Percentiles rank a stretch among this genome's conserved stretches.
phyloP scores from a whole-genome alignment of 2,888 invertebrate genomes.

The Limulus polyphemus region DNA sequence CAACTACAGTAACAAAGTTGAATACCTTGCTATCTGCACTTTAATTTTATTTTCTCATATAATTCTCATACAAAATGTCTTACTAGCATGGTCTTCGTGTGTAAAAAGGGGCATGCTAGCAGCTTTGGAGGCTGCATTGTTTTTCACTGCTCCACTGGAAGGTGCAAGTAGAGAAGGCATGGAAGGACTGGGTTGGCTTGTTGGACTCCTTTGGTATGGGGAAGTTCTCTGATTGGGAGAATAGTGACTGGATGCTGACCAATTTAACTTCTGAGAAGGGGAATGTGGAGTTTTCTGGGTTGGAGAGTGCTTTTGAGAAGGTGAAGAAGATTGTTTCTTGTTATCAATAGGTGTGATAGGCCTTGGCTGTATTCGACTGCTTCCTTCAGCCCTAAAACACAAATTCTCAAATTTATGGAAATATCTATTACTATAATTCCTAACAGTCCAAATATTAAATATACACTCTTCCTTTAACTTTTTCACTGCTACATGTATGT shows the following conservation, averaged over 20 bases:
- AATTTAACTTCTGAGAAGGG: neutral
- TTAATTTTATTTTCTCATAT: too few relatives aligned
- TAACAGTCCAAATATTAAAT: too few relatives aligned
- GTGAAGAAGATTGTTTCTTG: slow-evolving; percentile 24
- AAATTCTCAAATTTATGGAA: neutral
- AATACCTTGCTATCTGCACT: too few relatives aligned
- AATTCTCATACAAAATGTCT: too few relatives aligned
- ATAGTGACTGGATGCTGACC: slow-evolving; percentile 54
- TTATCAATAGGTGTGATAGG: slow-evolving; percentile 24
- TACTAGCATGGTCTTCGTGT: too few relatives aligned
- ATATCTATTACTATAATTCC: too few relatives aligned
- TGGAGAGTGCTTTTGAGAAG: slow-evolving; percentile 18
- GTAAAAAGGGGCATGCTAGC: too few relatives aligned
- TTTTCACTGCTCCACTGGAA: neutral
- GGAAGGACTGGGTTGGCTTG: slow-evolving; percentile 11
- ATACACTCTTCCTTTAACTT: too few relatives aligned
- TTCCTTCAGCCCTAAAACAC: slow-evolving; percentile 27
- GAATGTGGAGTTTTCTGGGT: slow-evolving; percentile 7
- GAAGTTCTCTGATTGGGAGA: slow-evolving; percentile 23
- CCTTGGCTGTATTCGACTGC: slow-evolving; percentile 22
- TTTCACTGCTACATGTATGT: too few relatives aligned
- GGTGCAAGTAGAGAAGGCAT: slow-evolving; percentile 20
- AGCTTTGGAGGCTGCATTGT: too few relatives aligned
- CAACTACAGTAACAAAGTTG: too few relatives aligned
- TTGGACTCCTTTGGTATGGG: slow-evolving; percentile 9